Conservation (phyloP, 35 echinoderm and acorn worm species). For the Holothuria glaberrima region DNA sequence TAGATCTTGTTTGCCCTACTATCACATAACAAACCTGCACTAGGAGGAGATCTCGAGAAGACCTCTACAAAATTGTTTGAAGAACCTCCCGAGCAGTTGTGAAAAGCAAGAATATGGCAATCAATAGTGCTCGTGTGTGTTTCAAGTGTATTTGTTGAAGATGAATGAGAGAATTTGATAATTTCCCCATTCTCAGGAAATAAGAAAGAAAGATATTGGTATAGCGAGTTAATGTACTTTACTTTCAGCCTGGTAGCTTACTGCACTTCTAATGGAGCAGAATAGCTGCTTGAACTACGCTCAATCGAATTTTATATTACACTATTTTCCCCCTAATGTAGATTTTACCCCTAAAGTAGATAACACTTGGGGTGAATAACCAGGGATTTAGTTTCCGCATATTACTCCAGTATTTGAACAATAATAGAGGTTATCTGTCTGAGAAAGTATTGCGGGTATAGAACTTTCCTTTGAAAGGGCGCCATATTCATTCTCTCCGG, state of each 20-base stretch:
- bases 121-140: constrained; percentile 53
- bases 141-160: constrained; percentile 37
- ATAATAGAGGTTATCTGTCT: too few species aligned
- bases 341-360: too few species aligned
- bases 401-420: too few species aligned
- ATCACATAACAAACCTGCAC: constrained; percentile 41
- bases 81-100: constrained; percentile 45
- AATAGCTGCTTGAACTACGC: constrained; percentile 25
- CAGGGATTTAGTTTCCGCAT: too few species aligned
- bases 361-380: too few species aligned
- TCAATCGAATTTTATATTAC: too few species aligned
- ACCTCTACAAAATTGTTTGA: constrained; percentile 50
- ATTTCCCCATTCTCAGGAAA: constrained; percentile 9
- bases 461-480: too few species aligned
- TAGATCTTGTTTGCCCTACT: constrained; percentile 41
- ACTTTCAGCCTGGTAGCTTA: constrained; percentile 1
- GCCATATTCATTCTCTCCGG: too few species aligned
- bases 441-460: too few species aligned
- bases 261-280: constrained; percentile 40
- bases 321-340: too few species aligned
- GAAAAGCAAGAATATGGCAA: constrained; percentile 40
- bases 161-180: constrained; percentile 45
- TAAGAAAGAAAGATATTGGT: constrained; percentile 37
- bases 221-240: constrained; percentile 48
- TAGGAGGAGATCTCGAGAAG: constrained; percentile 7